phyloP scores from a whole-genome alignment of 1,140 invertebrate genomes.

The Cecropterus lyciades region DNA sequence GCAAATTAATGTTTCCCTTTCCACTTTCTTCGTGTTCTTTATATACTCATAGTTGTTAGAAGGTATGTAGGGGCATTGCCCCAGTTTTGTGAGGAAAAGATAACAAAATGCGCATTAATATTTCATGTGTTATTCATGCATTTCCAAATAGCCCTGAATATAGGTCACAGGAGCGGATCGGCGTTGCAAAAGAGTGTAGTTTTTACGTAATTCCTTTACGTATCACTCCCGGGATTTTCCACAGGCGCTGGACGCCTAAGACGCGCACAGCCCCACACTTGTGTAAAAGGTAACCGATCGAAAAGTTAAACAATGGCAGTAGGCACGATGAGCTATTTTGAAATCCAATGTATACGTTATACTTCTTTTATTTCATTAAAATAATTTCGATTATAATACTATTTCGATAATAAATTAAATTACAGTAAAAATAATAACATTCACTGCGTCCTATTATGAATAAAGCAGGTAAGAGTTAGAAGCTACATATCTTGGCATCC shows the following conservation, averaged over 20 bases:
- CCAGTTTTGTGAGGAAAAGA: slow-evolving; percentile 59
- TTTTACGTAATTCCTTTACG: slow-evolving; percentile 40
- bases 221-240: slow-evolving; percentile 16
- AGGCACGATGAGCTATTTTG: too few species aligned
- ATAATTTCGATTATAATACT: too few species aligned
- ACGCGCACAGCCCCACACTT: too few species aligned
- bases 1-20: slow-evolving; percentile 25
- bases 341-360: too few species aligned
- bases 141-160: slow-evolving; percentile 54
- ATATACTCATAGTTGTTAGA: slow-evolving; percentile 50
- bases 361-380: too few species aligned
- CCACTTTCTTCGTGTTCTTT: slow-evolving; percentile 41
- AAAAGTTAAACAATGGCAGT: too few species aligned
- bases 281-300: too few species aligned
- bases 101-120: slow-evolving; percentile 62
- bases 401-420: too few species aligned
- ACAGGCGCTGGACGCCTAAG: slow-evolving; percentile 6
- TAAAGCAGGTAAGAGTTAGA: too few species aligned
- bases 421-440: too few species aligned
- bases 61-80: slow-evolving; percentile 46
- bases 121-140: slow-evolving; percentile 69
- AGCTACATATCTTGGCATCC: too few species aligned
- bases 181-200: slow-evolving; percentile 45
- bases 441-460: too few species aligned
- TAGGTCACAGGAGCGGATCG: slow-evolving; percentile 42